These are phyloP conservation scores for Drosophila anceps DNA, from an alignment of 2,888 invertebrate genomes.

Conservation along the genomic window DNA sequence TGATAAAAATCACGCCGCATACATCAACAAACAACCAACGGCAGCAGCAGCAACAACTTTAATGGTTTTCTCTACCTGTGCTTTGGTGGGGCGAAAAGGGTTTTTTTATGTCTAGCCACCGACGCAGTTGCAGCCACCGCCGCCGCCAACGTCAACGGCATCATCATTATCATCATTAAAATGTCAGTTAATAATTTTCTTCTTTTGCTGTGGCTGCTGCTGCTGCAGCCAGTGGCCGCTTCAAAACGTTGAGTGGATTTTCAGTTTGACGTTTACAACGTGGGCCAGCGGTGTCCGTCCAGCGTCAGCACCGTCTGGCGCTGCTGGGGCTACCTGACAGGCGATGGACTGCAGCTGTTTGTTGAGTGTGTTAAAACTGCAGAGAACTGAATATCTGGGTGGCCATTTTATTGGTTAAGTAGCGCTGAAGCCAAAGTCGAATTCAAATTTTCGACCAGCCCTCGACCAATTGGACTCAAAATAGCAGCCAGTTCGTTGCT, in stretches of 20 bases:
- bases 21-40: conserved; percentile 71
- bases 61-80: conserved; percentile 53
- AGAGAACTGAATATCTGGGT: conserved; percentile 44
- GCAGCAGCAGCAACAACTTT: conserved; percentile 40
- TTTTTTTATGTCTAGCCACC: conserved; percentile 76
- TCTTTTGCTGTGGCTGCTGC: conserved; percentile 17
- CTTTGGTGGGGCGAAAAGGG: conserved; percentile 50
- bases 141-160: conserved; percentile 69
- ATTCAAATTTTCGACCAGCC: conserved; percentile 26
- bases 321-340: conserved; percentile 40
- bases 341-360: conserved; percentile 27
- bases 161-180: conserved; percentile 83
- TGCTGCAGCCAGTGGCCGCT: conserved; percentile 29
- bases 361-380: conserved; percentile 40
- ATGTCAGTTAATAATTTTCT: conserved; percentile 82
- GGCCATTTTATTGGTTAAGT: conserved; percentile 33
- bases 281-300: conserved; percentile 33
- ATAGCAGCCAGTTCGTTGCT: conserved; percentile 70
- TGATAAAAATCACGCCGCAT: conserved; percentile 83
- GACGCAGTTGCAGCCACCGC: conserved; percentile 73
- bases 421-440: neutral
- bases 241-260: conserved; percentile 71
- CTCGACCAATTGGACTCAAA: conserved; percentile 10
- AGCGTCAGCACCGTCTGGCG: neutral
- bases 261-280: conserved; percentile 71